Base-by-base conservation (phyloP, 2,888 invertebrate species). In the Ganaspis brasiliensis region DNA sequence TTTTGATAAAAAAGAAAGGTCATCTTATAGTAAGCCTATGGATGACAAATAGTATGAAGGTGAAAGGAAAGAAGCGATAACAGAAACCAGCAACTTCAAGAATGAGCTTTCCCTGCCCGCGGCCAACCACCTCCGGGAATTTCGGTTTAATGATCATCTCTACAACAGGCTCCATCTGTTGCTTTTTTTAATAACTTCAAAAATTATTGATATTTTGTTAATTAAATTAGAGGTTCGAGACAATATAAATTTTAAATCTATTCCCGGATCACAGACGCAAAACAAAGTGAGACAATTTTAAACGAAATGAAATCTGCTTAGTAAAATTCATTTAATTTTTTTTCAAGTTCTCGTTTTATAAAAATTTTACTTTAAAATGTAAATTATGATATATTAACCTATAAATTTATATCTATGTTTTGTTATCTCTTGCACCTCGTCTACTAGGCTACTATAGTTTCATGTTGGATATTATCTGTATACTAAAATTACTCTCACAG, bases 1-100 rank as follows among this genome's bases (percentile, higher is more conserved):
- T 93, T 92, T 92, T 92, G 35, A 40, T 61, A 52, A 67, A 67
- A 67, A 67, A 9, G 10, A 67, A n/a, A 67, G 45, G n/a, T 72
- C 56, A 70, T 72, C 40, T 72, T 63, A 70, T 73, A 35, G 63
- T 84, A 79, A 82, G 85, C 81, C 84, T 84, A 82, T 84, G 85
- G 81, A 80, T 85, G 84, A 85, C 85, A 86, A 85, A 85, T 82
- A 83, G 80, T 80, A 75, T 73, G 76, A 9, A 71, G 80, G 85
- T 85, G 87, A 86, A 87, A 87, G 87, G 84, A 81, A 85, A 81
- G 83, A 85, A 84, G 84, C 77, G 63, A 74, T 81, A 63, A 73
- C 78, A 78, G 72, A 61, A 52, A 59, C 49, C 75, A 73, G 74
- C 77, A 74, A 76, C 49, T 70, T 57, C 26, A 1, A 35, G 35